Evolutionary conservation across 2,797 vertebrate genomes (phyloP).

Genomic region (Cephalopachus bancanus): DNA sequence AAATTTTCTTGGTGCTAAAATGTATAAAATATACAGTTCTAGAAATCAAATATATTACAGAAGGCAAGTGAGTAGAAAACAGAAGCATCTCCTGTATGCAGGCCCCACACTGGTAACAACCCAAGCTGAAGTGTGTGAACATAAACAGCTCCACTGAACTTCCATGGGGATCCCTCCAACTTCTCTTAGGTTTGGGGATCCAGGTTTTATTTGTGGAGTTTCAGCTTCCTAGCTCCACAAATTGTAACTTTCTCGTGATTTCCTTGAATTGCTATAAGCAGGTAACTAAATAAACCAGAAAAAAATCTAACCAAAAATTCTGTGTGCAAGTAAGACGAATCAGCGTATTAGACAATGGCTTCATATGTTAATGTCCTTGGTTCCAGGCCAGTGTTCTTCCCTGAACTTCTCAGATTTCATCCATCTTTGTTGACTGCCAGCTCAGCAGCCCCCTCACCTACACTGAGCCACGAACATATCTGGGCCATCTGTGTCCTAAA

Average conservation of each 20-base stretch:
- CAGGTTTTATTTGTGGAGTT: too few relatives aligned
- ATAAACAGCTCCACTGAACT: fast-evolving
- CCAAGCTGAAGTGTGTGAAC: fast-evolving
- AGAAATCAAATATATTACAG: neutral
- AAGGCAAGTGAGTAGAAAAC: neutral
- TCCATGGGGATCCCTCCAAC: fast-evolving
- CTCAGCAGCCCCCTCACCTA: neutral
- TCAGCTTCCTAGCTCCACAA: neutral
- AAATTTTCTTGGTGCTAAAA: neutral
- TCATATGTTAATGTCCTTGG: neutral
- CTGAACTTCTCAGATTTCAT: neutral
- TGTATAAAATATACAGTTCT: neutral
- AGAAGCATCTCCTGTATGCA: neutral
- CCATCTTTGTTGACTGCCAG: slow-evolving; percentile 56
- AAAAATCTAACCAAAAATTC: neutral
- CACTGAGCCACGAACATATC: neutral
- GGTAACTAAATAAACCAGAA: neutral
- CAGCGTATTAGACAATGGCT: neutral
- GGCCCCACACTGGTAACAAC: neutral
- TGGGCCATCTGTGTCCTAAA: slow-evolving; percentile 67
- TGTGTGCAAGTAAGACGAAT: too few relatives aligned
- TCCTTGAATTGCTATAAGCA: neutral
- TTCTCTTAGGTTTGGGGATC: neutral
- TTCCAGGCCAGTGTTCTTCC: neutral
- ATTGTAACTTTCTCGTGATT: neutral